Base-by-base conservation (phyloP, 2,888 invertebrate genomes). In the Idaea aversata region DNA sequence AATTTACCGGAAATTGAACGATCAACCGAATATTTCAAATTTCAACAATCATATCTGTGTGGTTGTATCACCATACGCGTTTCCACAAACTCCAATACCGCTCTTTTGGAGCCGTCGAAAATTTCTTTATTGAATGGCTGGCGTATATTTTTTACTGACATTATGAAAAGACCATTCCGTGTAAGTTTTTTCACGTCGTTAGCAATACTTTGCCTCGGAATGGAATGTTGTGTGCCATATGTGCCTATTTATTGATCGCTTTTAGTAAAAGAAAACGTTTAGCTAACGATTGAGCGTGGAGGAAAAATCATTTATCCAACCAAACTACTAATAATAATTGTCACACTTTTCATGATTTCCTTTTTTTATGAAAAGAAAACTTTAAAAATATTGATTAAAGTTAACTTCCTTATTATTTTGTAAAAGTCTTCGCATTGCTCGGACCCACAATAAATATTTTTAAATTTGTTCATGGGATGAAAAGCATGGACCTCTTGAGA, bases 111-210 rank as follows among this genome's bases (percentile, higher is more conserved):
- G 77, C 75, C 75, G 73, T 72, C 72, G 63, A 76, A 84, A 84
- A 79, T 86, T 84, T 70, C 77, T 78, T 82, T 87, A 84, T 86
- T 85, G 81, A 79, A 79, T 80, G 81, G 79, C 82, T 81, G 77
- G 75, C 78, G 80, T 79, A 73, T 84, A 77, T 84, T 88, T 88
- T 88, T 87, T 85, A 76, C 79, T 70, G 71, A 69, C 71, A 81
- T 80, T 81, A 89, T 88, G 88, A 87, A 88, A 89, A 84, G 86
- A 84, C 85, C 87, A 88, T 89, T 84, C 80, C 80, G 85, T 85
- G 77, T 87, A 59, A 59, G 59, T 59, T 59, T 90, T 88, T 89
- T 88, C 83, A 85, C 80, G 78, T 90, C 88, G 89, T 90, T 89
- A 89, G 87, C 80, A 80, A 78, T 74, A 79, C 77, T 80, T 77